Conservation (phyloP, 2,113 vertebrate genomes). For the Stercorarius parasiticus region DNA sequence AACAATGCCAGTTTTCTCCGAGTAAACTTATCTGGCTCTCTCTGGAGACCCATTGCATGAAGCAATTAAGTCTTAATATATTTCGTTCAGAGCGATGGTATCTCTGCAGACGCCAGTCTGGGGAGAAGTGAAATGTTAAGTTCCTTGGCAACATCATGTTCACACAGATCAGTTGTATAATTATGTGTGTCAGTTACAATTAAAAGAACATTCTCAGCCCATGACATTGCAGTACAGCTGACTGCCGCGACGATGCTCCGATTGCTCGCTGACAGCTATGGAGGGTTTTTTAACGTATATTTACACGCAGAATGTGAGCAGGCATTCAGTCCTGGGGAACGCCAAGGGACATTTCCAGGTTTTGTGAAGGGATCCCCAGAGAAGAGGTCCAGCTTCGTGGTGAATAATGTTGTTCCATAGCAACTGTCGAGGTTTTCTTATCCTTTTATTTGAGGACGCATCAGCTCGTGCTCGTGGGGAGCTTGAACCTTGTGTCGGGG, state of each 20-base stretch:
- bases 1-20: slow-evolving; percentile 53
- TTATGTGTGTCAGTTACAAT: slow-evolving; percentile 79
- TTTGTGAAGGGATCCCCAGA: slow-evolving; percentile 27
- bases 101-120: slow-evolving; percentile 79
- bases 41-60: slow-evolving; percentile 68
- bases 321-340: background rate
- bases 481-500: background rate
- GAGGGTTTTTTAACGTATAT: background rate
- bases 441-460: slow-evolving; percentile 26
- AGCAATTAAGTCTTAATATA: slow-evolving; percentile 74
- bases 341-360: background rate
- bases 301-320: slow-evolving; percentile 36
- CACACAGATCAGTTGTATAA: slow-evolving; percentile 76
- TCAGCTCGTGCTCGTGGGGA: slow-evolving; percentile 23
- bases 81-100: slow-evolving; percentile 75
- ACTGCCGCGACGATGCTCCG: slow-evolving; percentile 60
- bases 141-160: slow-evolving; percentile 76
- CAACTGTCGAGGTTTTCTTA: background rate
- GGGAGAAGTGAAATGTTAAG: slow-evolving; percentile 68
- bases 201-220: slow-evolving; percentile 78
- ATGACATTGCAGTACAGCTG: slow-evolving; percentile 65
- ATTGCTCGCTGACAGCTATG: slow-evolving; percentile 37
- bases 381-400: slow-evolving; percentile 20
- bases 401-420: slow-evolving; percentile 36
- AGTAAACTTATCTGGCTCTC: slow-evolving; percentile 65